Evolutionary conservation across 2,113 vertebrate genomes (phyloP), one percentile per base, ranked within the genome.

Genomic region (Pica pica): DNA sequence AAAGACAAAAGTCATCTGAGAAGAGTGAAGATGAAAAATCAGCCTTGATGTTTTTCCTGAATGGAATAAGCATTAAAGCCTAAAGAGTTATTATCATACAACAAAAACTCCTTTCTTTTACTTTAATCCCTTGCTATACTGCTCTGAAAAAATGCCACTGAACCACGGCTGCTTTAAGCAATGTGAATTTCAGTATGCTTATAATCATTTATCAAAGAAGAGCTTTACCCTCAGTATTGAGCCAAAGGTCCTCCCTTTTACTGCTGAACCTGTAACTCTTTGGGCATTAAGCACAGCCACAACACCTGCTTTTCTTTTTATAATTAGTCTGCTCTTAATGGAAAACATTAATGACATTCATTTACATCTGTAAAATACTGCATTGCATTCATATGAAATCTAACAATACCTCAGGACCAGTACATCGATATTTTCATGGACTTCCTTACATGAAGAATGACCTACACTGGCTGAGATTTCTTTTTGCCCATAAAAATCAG

Each of bases 131-230:
- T 61, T 42, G 18, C 31, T 63, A 59, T 20, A 74, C 5, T 52
- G 26, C 14, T 35, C 71, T 65, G 70, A 83, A 87, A 63, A 92
- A 21, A 13, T 6, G 19, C 47, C 93, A 89, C 60, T 94, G 39
- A 73, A 68, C 46, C 82, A 74, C 70, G 90, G 90, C 79, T 85
- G 65, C 69, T 90, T 64, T 75, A 90, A 94, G 67, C 75, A 79
- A 86, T 80, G 61, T 75, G 74, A 83, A 89, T 94, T 92, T 87
- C 90, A 77, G 52, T 49, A 87, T 83, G 87, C 61, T 93, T 77
- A 71, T 78, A 76, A 88, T 88, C 71, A 91, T 97, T 96, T 97
- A 92, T 97, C 93, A 95, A 97, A 95, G 65, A 30, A 71, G 75
- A 89, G 33, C 52, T 80, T 82, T 80, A 81, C 69, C 89, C 26